Percentiles rank a stretch among this genome's conserved stretches.
These are phyloP conservation scores for Andrena trimmerana DNA, from an alignment of 2,888 invertebrate species.

Conservation along the genomic window DNA sequence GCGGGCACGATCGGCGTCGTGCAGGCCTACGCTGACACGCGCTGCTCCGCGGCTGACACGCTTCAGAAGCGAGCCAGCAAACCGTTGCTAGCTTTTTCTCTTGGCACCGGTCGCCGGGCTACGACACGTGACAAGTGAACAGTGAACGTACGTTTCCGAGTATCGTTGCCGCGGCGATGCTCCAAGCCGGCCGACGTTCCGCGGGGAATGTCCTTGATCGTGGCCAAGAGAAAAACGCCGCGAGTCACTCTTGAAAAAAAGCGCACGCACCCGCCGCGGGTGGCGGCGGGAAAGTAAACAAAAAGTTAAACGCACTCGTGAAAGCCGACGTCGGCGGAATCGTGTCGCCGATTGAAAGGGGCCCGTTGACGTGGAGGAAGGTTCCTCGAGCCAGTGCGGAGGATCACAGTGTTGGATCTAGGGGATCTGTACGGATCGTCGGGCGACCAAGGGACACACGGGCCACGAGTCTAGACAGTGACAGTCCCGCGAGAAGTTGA, in stretches of 20 bases:
- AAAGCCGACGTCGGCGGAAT: conserved; percentile 35
- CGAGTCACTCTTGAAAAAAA: conserved; percentile 5
- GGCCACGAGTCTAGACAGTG: not conserved
- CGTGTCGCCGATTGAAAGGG: conserved; percentile 27
- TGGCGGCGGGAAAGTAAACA: conserved; percentile 36
- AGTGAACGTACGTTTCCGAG: conserved; percentile 39
- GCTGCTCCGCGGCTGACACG: not conserved
- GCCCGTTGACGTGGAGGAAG: conserved; percentile 42
- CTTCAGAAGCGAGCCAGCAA: conserved; percentile 7
- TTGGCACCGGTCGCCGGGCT: conserved; percentile 51
- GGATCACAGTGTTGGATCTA: conserved; percentile 3
- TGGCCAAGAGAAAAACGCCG: too few relatives aligned
- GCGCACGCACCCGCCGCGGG: not conserved
- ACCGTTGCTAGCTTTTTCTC: not conserved
- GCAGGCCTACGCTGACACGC: not conserved
- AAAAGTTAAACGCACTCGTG: conserved; percentile 41
- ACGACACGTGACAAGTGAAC: conserved; percentile 69
- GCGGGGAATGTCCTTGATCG: not conserved
- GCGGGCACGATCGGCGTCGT: not conserved
- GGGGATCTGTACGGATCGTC: conserved; percentile 5
- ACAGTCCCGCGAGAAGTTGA: conserved; percentile 18
- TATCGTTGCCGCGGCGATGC: conserved; percentile 24
- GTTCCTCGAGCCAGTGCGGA: conserved; percentile 15
- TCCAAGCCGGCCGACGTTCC: not conserved
- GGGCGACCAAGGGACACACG: not conserved